Conservation (phyloP, 2,113 vertebrate species). For the Centropus bengalensis region DNA sequence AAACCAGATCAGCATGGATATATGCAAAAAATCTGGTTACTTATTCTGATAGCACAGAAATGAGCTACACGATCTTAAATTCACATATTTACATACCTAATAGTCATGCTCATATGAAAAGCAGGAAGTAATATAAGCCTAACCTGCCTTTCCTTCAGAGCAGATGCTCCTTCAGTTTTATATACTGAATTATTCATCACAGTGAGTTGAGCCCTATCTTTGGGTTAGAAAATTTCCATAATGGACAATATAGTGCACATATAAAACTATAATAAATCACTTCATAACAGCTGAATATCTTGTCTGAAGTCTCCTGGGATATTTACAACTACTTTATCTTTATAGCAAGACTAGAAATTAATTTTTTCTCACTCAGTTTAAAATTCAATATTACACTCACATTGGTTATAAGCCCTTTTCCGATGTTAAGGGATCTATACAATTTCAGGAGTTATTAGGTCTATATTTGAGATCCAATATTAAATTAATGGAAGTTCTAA, state of each 20-base stretch:
- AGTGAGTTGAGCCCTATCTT: not conserved
- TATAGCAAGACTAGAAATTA: not conserved
- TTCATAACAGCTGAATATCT: not conserved
- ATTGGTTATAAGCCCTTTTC: not conserved
- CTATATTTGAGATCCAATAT: not conserved
- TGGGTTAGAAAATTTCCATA: not conserved
- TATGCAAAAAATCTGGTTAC: not conserved
- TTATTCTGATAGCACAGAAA: not conserved
- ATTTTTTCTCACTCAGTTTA: not conserved
- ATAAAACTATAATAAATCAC: not conserved
- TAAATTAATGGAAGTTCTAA: not conserved
- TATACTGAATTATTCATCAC: not conserved
- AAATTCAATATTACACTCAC: not conserved
- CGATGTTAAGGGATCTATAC: not conserved
- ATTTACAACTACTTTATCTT: not conserved
- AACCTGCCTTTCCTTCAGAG: not conserved
- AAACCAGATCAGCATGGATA: not conserved
- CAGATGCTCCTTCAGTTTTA: not conserved
- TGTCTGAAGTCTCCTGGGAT: not conserved
- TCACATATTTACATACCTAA: not conserved
- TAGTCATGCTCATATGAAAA: not conserved
- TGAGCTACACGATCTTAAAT: not conserved
- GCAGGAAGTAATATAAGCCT: not conserved
- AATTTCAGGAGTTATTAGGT: not conserved
- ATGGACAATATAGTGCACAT: not conserved